These are phyloP conservation scores for Bradypus variegatus DNA, from an alignment of 2,797 vertebrate genomes.

Conservation along the genomic window DNA sequence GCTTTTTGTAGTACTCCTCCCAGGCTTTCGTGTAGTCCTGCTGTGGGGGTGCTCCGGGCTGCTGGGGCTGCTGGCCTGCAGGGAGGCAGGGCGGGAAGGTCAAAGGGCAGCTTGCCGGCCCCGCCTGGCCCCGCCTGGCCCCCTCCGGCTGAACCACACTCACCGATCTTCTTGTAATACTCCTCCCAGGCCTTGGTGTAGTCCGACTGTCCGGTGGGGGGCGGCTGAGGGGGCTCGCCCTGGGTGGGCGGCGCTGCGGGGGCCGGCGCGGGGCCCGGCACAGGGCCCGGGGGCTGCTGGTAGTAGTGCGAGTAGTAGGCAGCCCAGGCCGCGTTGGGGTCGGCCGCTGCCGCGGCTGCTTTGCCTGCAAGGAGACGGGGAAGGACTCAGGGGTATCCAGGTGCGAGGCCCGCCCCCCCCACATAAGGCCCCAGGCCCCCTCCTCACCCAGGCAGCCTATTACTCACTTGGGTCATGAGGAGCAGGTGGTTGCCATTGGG, in stretches of 20 bases:
- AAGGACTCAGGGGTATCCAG: neutral
- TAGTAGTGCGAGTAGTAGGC: conserved; percentile 96
- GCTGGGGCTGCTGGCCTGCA: conserved; percentile 72
- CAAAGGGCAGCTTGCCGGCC: neutral
- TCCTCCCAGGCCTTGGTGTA: conserved; percentile 96
- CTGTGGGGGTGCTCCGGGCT: conserved; percentile 74
- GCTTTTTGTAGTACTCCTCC: conserved; percentile 95
- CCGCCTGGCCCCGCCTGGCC: neutral
- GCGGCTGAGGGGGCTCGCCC: conserved; percentile 76
- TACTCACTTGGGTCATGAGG: conserved; percentile 90
- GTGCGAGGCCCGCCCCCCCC: conserved; percentile 40
- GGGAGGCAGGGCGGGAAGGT: neutral
- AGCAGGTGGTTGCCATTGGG: conserved; percentile 91
- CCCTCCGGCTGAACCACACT: neutral
- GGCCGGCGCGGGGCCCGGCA: conserved; percentile 79
- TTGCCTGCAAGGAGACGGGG: conserved; percentile 74
- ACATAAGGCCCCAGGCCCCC: neutral
- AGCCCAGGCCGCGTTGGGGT: conserved; percentile 93
- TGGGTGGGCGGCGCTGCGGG: conserved; percentile 80
- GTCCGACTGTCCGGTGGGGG: conserved; percentile 84
- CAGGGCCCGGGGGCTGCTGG: conserved; percentile 84
- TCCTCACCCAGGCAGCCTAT: fast-evolving
- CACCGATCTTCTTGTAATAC: conserved; percentile 93
- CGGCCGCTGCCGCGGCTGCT: conserved; percentile 77
- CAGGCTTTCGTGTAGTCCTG: conserved; percentile 94